Evolutionary conservation across 2,888 invertebrate species (phyloP).

Genomic region (Amiota communis): DNA sequence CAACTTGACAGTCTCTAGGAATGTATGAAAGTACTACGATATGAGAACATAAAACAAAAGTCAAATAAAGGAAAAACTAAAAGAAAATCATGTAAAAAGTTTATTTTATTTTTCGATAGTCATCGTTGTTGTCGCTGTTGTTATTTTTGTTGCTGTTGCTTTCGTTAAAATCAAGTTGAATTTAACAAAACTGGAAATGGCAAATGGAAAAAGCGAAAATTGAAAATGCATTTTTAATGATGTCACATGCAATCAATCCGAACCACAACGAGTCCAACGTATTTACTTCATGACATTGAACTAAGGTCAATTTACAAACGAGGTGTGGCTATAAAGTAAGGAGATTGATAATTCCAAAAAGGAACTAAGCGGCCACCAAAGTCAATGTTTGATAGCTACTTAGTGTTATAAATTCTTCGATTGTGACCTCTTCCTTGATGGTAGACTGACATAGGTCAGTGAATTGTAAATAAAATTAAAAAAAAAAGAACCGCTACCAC

Average conservation of each 20-base stretch:
- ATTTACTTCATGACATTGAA: slow-evolving; percentile 1
- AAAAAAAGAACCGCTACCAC: too few species aligned
- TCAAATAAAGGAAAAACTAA: slow-evolving; percentile 22
- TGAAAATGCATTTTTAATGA: slow-evolving; percentile 64
- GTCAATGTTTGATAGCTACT: too few species aligned
- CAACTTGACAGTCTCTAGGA: slow-evolving; percentile 13
- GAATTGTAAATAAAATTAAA: too few species aligned
- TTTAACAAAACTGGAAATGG: slow-evolving; percentile 32
- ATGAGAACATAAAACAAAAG: background rate
- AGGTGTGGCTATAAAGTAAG: background rate
- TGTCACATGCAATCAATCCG: slow-evolving; percentile 7
- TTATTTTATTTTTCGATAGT: slow-evolving; percentile 26
- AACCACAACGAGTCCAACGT: background rate
- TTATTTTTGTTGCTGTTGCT: background rate
- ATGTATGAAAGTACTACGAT: background rate
- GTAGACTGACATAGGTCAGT: too few species aligned
- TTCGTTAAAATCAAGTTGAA: slow-evolving; percentile 30
- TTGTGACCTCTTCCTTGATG: too few species aligned
- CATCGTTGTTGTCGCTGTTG: slow-evolving; percentile 32
- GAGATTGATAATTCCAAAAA: background rate
- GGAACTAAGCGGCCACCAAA: too few species aligned
- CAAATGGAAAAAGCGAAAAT: slow-evolving; percentile 42
- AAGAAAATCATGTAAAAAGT: slow-evolving; percentile 34
- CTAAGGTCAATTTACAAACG: background rate
- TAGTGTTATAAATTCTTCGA: too few species aligned